These are phyloP conservation scores for Pygoscelis antarcticus DNA, from an alignment of 2,113 vertebrate species.

Conservation along the genomic window DNA sequence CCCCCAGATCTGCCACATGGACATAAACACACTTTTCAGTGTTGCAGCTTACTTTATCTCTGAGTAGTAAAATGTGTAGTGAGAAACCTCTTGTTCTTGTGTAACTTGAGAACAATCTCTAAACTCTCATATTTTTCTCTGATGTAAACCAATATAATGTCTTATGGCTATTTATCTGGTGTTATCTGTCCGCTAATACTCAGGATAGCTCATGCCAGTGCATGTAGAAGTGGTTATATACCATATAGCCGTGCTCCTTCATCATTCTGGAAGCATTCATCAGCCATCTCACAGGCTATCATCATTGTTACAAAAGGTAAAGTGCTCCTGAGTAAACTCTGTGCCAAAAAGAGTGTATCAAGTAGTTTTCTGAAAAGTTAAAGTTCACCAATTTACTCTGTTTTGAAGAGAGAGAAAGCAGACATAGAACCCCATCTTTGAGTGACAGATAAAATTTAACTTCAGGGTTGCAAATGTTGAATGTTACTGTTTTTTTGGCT, in stretches of 20 bases:
- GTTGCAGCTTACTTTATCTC: neutral
- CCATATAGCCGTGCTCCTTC: fast-evolving
- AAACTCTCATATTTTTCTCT: neutral
- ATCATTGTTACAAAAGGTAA: neutral
- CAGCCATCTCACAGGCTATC: neutral
- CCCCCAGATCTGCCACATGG: neutral
- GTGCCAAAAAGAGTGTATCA: neutral
- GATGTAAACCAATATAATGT: neutral
- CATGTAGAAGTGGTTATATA: neutral
- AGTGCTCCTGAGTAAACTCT: neutral
- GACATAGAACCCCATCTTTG: neutral
- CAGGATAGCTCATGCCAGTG: neutral
- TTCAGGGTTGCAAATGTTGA: neutral
- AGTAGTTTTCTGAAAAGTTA: neutral
- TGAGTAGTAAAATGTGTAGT: neutral
- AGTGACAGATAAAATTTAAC: neutral
- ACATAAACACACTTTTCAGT: neutral
- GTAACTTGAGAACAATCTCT: neutral
- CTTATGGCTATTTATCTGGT: neutral
- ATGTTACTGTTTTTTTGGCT: neutral
- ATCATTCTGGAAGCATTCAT: neutral
- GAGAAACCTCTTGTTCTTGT: neutral
- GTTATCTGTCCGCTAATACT: neutral
- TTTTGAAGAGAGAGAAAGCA: neutral
- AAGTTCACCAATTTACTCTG: neutral